Conservation (phyloP, 1,140 invertebrate species). For the Achroia grisella region DNA sequence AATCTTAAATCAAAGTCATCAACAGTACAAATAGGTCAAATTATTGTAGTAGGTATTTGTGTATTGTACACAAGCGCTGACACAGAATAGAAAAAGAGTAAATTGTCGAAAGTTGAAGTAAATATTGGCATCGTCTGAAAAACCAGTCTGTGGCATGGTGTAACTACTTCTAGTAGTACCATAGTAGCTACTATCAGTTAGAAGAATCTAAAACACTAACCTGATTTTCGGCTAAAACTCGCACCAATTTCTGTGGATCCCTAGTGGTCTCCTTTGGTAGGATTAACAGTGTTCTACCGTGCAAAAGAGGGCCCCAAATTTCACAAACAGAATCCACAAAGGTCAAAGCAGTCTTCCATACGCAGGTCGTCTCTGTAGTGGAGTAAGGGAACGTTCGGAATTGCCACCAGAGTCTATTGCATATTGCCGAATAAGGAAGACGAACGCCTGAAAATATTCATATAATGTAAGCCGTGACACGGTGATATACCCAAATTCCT, state of each 20-base stretch:
- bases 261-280: conserved; percentile 81
- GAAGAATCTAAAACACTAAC: conserved; percentile 58
- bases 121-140: no score
- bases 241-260: conserved; percentile 82
- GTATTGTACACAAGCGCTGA: no score
- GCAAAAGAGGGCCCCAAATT: conserved; percentile 88
- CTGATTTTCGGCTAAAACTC: conserved; percentile 80
- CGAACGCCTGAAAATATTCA: conserved; percentile 78
- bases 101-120: no score
- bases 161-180: no score
- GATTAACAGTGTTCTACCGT: conserved; percentile 80
- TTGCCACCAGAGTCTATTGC: conserved; percentile 90
- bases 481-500: no score
- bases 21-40: no score
- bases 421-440: conserved; percentile 83
- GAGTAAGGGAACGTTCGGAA: conserved; percentile 84
- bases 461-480: no score
- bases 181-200: no score
- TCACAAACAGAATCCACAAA: conserved; percentile 92
- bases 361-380: conserved; percentile 78
- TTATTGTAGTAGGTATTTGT: no score
- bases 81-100: no score
- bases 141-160: no score
- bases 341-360: conserved; percentile 91
- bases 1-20: no score